phyloP scores from a whole-genome alignment of 2,113 vertebrate species.

The Lonchura striata region DNA sequence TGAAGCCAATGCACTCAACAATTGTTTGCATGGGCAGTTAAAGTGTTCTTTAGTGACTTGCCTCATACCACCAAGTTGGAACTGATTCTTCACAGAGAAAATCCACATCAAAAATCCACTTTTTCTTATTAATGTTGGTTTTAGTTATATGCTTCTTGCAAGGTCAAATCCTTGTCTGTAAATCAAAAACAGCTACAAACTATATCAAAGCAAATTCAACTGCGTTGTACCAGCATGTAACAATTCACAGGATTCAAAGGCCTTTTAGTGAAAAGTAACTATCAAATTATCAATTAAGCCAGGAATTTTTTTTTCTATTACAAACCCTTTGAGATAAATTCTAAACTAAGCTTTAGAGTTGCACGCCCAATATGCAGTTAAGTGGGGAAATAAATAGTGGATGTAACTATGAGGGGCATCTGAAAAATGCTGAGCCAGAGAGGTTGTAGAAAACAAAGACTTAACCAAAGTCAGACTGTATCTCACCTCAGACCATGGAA shows the following conservation, averaged over 20 bases:
- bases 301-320: not conserved
- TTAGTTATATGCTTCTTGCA: not conserved
- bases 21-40: not conserved
- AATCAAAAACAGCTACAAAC: not conserved
- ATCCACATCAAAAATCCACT: accelerated
- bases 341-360: not conserved
- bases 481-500: not conserved
- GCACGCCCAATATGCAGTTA: not conserved
- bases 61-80: not conserved
- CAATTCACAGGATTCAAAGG: not conserved
- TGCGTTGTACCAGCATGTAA: accelerated
- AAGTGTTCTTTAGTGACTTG: not conserved
- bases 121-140: not conserved
- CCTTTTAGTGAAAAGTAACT: not conserved
- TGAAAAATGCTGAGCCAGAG: not conserved
- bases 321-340: not conserved
- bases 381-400: not conserved
- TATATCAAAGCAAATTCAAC: not conserved
- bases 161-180: not conserved
- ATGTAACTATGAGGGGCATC: not conserved
- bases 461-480: not conserved
- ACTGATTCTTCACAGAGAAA: not conserved
- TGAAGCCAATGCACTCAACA: not conserved
- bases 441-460: not conserved
- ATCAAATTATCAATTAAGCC: not conserved